These are phyloP conservation scores for Sinocyclocheilus rhinocerous DNA, from an alignment of 2,113 vertebrate genomes.

Conservation along the genomic window DNA sequence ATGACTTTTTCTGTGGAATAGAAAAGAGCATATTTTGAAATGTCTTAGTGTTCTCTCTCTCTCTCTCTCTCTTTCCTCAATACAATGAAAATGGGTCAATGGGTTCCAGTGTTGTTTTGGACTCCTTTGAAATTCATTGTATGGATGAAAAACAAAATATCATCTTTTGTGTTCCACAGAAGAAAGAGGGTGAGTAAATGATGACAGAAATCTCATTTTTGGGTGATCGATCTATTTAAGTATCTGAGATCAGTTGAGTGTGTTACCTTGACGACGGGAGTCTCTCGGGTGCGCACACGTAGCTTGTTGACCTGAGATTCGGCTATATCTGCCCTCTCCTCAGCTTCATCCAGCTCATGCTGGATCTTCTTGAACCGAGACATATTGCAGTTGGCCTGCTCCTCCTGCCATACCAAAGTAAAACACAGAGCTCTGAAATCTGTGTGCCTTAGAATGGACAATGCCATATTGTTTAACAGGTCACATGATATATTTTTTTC, in stretches of 20 bases:
- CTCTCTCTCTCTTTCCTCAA: background rate
- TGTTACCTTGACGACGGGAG: conserved; percentile 78
- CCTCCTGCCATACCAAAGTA: conserved; percentile 76
- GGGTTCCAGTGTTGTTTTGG: background rate
- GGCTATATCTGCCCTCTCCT: conserved; percentile 86
- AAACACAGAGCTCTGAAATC: background rate
- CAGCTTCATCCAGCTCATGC: conserved; percentile 87
- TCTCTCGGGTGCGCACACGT: conserved; percentile 79
- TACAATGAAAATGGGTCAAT: background rate
- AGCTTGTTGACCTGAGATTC: conserved; percentile 90
- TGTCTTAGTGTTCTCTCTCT: background rate
- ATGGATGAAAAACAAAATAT: background rate
- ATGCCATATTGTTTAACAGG: background rate
- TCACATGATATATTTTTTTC: background rate
- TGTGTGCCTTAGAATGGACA: background rate
- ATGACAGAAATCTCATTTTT: background rate
- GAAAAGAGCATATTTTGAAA: background rate
- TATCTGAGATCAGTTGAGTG: background rate
- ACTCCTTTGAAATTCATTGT: background rate
- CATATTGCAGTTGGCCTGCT: conserved; percentile 83
- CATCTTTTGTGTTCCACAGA: background rate
- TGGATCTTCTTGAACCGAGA: conserved; percentile 87
- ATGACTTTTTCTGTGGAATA: background rate
- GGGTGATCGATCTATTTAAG: background rate
- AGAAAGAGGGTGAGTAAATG: no score